Base-by-base conservation (phyloP, 2,113 vertebrate genomes). In the Ceratotherium simum region DNA sequence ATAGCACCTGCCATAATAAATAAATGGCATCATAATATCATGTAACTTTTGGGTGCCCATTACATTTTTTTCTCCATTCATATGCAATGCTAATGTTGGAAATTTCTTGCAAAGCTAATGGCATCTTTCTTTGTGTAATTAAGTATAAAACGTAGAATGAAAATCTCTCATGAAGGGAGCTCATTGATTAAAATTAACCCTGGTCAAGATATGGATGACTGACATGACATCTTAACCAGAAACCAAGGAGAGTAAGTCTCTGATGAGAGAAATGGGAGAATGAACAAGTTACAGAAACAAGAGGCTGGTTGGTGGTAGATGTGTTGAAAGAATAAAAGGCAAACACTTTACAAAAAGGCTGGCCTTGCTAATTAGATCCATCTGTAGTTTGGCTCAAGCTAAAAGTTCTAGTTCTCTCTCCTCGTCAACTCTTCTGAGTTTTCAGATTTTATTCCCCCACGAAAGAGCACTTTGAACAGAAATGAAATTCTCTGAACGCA, bases 401-500 rank as follows among this genome's bases (percentile, higher is more conserved):
- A 64, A 92, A 84, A 29, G 42, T 62, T 58, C 60, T 79, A 56
- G 13, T 86, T 80, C 5, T 83, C 48, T 88, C 31, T 87, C 27
- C 10, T 91, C 8, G 25, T 86, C 9, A 62, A 29, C 5, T 81
- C 46, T n/a, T 78, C 36, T 56, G 51, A 85, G 6, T 64, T 92
- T 86, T 91, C 20, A 95, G 11, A 46, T 84, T 91, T 72, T 88
- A 62, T 75, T 79, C 23, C 65, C 13, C n/a, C 20, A 64, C 54
- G 33, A 64, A 60, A 86, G 39, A 75, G 58, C 8, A 79, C 31
- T 92, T 93, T 33, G 16, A 51, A 39, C 90, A 42, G 48, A 62
- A 96, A 95, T 95, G 91, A 91, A 95, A 90, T 76, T 58, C n/a
- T 9, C 39, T 91, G 56, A 87, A 90, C 54, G 21, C 5, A 72